Conservation (phyloP, 2,888 invertebrate genomes). For the Brenthis ino region DNA sequence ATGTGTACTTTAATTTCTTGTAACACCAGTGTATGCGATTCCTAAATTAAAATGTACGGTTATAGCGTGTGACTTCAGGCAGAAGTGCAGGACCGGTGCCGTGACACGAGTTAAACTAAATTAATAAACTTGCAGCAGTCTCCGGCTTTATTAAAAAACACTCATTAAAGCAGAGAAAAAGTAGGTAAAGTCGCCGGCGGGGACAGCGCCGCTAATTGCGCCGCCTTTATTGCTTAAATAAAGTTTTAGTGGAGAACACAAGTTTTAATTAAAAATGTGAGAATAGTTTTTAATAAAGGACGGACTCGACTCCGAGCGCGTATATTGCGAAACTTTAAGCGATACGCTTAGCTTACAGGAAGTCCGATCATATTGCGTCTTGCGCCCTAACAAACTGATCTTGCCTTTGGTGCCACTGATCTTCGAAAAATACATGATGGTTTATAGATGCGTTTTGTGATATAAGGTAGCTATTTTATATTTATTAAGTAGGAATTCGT, state of each 20-base stretch:
- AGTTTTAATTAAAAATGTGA: constrained; percentile 83
- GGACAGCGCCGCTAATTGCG: constrained; percentile 82
- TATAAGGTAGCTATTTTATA: too few species aligned
- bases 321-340: constrained; percentile 82
- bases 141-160: constrained; percentile 81
- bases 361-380: constrained; percentile 70
- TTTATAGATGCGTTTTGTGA: not conserved
- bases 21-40: constrained; percentile 30
- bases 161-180: constrained; percentile 81
- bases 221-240: constrained; percentile 82
- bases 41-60: constrained; percentile 64
- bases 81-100: constrained; percentile 53
- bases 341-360: constrained; percentile 78
- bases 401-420: constrained; percentile 16
- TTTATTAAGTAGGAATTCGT: too few species aligned
- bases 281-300: constrained; percentile 83
- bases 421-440: not conserved
- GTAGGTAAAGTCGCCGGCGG: constrained; percentile 82
- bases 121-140: constrained; percentile 81
- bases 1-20: not conserved
- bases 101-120: constrained; percentile 80
- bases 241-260: constrained; percentile 82
- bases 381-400: constrained; percentile 44
- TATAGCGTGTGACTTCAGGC: constrained; percentile 51
- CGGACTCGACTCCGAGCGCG: constrained; percentile 68